phyloP scores from a whole-genome alignment of 2,113 vertebrate genomes.

The Austrofundulus limnaeus region DNA sequence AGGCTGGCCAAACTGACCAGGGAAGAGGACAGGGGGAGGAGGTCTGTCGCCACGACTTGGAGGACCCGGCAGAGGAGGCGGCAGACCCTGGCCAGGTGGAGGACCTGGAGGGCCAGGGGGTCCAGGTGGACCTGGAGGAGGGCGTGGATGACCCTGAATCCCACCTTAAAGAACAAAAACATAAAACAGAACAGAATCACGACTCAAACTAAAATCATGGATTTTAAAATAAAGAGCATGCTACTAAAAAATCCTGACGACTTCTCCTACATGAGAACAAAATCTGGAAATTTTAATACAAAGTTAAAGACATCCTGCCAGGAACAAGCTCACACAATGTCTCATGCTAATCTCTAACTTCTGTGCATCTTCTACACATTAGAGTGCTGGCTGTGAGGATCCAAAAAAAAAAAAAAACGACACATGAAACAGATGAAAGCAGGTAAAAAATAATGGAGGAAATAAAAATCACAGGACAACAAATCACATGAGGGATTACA shows the following conservation, averaged over 20 bases:
- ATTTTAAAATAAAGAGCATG: background rate
- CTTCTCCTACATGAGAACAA: conserved; percentile 1
- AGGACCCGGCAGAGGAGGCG: conserved; percentile 90
- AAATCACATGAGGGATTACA: conserved; percentile 37
- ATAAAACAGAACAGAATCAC: background rate
- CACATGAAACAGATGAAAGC: conserved; percentile 42
- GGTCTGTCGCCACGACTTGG: conserved; percentile 95
- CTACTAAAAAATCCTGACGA: background rate
- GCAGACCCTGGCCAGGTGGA: conserved; percentile 94
- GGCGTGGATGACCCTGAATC: conserved; percentile 92
- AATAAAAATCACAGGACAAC: conserved; percentile 6
- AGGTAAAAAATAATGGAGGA: conserved; percentile 19
- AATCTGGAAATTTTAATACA: conserved; percentile 1
- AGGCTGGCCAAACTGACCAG: conserved; percentile 96
- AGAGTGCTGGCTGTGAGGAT: background rate
- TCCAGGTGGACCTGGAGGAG: conserved; percentile 91
- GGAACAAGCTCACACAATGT: background rate
- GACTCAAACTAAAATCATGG: background rate
- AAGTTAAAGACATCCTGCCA: background rate
- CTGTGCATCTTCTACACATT: background rate
- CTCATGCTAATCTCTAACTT: background rate
- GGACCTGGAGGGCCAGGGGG: conserved; percentile 94
- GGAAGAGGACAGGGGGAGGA: conserved; percentile 96
- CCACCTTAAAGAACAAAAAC: conserved; percentile 77
- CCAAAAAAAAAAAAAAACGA: conserved; percentile 39